Percentiles rank a stretch among this genome's conserved stretches.
These are phyloP conservation scores for Heteractis magnifica DNA, from an alignment of 92 coral and sea anemone species.

Conservation along the genomic window DNA sequence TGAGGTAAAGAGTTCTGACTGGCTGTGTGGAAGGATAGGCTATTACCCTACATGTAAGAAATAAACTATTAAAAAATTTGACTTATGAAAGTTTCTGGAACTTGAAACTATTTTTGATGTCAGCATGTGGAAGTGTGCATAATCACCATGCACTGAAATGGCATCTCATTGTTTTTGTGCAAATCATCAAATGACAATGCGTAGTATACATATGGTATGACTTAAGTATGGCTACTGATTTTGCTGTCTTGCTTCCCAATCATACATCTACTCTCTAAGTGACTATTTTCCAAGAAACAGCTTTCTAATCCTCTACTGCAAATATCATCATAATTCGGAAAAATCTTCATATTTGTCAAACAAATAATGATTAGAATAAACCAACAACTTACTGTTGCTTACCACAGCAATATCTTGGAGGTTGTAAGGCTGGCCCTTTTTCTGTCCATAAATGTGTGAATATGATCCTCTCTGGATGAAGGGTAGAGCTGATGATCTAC, in stretches of 20 bases:
- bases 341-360: background rate
- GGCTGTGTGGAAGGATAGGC: slow-evolving; percentile 74
- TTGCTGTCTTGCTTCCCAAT: too few relatives aligned
- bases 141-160: too few relatives aligned
- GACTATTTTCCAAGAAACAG: too few relatives aligned
- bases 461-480: slow-evolving; percentile 91
- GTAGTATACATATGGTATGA: too few relatives aligned
- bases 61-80: background rate
- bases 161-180: too few relatives aligned
- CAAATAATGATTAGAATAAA: too few relatives aligned
- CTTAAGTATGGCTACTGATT: too few relatives aligned
- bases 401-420: slow-evolving; percentile 75
- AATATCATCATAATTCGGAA: too few relatives aligned
- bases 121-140: too few relatives aligned
- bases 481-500: slow-evolving; percentile 93
- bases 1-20: slow-evolving; percentile 88
- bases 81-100: background rate
- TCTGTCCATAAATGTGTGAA: slow-evolving; percentile 68
- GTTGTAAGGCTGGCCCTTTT: slow-evolving; percentile 68
- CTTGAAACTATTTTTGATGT: background rate
- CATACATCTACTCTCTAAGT: too few relatives aligned
- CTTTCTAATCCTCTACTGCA: too few relatives aligned
- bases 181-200: too few relatives aligned
- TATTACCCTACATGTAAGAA: slow-evolving; percentile 64
- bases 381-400: slow-evolving; percentile 8